Conservation (phyloP, 1,140 invertebrate species). For the Nebria ingens region DNA sequence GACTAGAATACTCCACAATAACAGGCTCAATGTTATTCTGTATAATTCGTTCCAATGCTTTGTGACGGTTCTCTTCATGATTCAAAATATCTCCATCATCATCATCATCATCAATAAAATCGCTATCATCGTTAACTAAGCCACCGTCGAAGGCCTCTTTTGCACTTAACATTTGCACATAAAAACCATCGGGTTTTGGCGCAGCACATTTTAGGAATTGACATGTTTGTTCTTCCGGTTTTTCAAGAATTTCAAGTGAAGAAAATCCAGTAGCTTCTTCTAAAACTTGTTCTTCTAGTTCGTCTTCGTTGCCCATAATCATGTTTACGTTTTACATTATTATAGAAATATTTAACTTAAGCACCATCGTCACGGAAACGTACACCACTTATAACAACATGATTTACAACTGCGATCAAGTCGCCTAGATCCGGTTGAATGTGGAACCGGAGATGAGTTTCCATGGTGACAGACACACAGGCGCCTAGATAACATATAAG, state of each 20-base stretch:
- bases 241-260: neutral
- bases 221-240: neutral
- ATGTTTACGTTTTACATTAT: neutral
- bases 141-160: neutral
- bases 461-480: conserved; percentile 24
- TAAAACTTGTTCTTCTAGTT: neutral
- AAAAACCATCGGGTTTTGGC: neutral
- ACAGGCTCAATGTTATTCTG: neutral
- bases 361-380: neutral
- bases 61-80: neutral
- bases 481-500: conserved; percentile 17
- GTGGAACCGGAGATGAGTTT: conserved; percentile 14
- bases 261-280: neutral
- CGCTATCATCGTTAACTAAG: neutral
- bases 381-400: neutral
- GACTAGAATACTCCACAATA: neutral
- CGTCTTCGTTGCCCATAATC: neutral
- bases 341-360: neutral
- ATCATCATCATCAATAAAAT: too few relatives aligned
- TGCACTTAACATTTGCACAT: neutral
- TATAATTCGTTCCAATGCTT: neutral
- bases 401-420: neutral
- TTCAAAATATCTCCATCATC: too few relatives aligned
- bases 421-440: neutral
- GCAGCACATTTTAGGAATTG: neutral